Base-by-base conservation (phyloP, 1,140 invertebrate genomes). In the Drosophila neocordata region DNA sequence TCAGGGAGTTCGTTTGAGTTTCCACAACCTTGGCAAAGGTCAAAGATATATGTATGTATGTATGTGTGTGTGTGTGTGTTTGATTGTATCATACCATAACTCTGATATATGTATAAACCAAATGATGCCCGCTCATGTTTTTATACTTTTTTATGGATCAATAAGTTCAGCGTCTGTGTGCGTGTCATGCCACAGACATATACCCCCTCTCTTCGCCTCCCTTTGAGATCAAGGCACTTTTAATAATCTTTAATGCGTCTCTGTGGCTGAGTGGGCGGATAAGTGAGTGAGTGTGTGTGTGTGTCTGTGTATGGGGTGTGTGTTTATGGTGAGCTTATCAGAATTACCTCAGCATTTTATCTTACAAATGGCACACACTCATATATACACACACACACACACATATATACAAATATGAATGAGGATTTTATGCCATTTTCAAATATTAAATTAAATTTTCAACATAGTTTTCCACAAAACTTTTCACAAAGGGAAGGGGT, bases 231-330 rank as follows among this genome's bases (percentile, higher is more conserved):
- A 75, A 82, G 82, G 74, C 56, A 70, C 78, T 85, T 82, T 85
- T 85, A 82, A 87, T 85, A 85, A 87, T 85, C 83, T 88, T 78
- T 82, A 87, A 85, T 82, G 59, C 15, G 58, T 38, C 48, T 34
- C 56, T 53, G 63, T 65, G 61, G 35, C 38, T 53, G 58, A 44
- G 12, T 79, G 31, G 41, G 31, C 27, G 52, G 31, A 20, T 34
- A 55, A 57, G n/a, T 59, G 37, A 15, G 37, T 53, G 56, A 38
- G 35, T 44, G 27, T 56, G 34, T 48, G 57, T 77, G 63, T 27
- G 34, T 66, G 57, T 77, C 59, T 27, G 34, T 66, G 65, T 60
- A 56, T 41, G 53, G 48, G 37, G 37, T 27, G 31, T 52, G 67
- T 35, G 31, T 53, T 65, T 60, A 73, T 77, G 58, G 41, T 44